Base-by-base conservation (phyloP, 2,888 invertebrate genomes). In the Brachyptera risi region DNA sequence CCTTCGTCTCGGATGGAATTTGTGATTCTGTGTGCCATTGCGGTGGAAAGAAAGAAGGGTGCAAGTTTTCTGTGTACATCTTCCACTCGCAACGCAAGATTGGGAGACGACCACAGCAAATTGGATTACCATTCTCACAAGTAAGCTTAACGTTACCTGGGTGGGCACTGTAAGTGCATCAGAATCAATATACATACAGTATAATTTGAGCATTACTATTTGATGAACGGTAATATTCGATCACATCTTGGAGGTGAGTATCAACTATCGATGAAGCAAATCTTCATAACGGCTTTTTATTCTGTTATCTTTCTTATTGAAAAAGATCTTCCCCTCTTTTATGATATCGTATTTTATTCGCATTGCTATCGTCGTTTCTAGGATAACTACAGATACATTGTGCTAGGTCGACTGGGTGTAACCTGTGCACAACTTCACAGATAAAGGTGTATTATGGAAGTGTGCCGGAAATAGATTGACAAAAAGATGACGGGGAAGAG, bases 401-500 rank as follows among this genome's bases (percentile, higher is more conserved):
- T 19, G 44, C 19, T 13, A 42, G 15, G 1, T 19, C 24, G 24
- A 47, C 17, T 47, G 47, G 47, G 47, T 21, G 47, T 23, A 7
- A 15, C 31, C 31, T 31, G 31, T 11, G 11, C 31, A 7, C 31
- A 31, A 7, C 31, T 7, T 11, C 11, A 31, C 19, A 4, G 24
- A 47, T 47, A 21, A 47, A 47, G 47, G 47, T 47, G 47, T n/a
- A 23, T 47, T 23, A 4, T 4, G 42, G 21, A 21, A 17, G 42
- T 23, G 23, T 47, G 35, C 54, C 54, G 54, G 54, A 54, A 37
- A 23, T 23, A 54, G 13, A 24, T 37, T 37, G 54, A 54, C 54
- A 54, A 54, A 54, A 54, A 54, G 54, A 35, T n/a, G n/a, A n/a
- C n/a, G n/a, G n/a, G n/a, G n/a, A n/a, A 11, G 35, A 61, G 57